Base-by-base conservation (phyloP, 2,113 vertebrate species). In the Myotis lucifugus region DNA sequence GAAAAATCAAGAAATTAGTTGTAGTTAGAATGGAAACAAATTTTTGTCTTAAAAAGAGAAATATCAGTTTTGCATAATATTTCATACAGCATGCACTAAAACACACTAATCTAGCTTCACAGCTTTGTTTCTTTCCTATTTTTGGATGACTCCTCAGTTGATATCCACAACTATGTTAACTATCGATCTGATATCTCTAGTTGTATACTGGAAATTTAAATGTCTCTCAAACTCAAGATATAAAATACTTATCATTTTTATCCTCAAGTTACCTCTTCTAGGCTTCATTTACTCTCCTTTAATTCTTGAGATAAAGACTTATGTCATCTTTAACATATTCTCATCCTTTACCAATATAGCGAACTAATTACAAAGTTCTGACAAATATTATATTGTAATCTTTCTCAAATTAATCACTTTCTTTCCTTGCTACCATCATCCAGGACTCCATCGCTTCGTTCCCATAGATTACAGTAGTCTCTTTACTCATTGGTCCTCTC, bases 151-250 rank as follows among this genome's bases (percentile, higher is more conserved):
- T 73, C 50, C 32, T 82, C 46, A 59, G 1, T 82, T 85, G 64
- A 9, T 52, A 56, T 19, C 4, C 11, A 18, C 2, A 85, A 15
- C 6, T 61, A 8, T 25, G 40, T 32, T 19, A 84, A 64, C 19
- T 32, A 66, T 6, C 13, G 50, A 37, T n/a, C 50, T 12, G 5
- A 15, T 10, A 81, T 74, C 13, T 70, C 37, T 10, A 82, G 10
- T 12, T 77, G 29, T 90, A 7, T 90, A 15, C 19, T 93, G 6
- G 21, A 93, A 76, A 90, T 88, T 76, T 81, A 79, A 89, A 83
- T 67, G 11, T 8, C 34, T 73, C 64, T 96, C 40, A 87, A 88
- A 70, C 10, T 77, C 29, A 59, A 79, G 18, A 69, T 76, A 52
- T 37, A 72, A 46, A 82, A 93, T 89, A 27, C 66, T 77, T 48